phyloP scores from a whole-genome alignment of 1,140 invertebrate genomes.

The Eulimnadia texana region DNA sequence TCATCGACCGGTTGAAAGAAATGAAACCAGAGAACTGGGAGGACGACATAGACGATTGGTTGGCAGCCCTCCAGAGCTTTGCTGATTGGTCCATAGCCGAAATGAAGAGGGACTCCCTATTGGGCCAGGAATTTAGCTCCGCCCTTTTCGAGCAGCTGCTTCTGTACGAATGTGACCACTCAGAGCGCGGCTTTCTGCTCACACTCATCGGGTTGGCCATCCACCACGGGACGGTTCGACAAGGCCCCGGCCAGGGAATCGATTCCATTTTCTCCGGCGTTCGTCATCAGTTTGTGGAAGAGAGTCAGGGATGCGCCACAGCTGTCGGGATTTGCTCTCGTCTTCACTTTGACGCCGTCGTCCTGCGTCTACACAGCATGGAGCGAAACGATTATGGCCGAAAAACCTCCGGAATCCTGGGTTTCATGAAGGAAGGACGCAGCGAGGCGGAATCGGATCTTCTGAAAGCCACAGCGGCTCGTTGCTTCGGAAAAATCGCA shows the following conservation, averaged over 20 bases:
- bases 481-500: not conserved
- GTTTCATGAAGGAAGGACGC: conserved; percentile 6
- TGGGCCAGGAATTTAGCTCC: not conserved
- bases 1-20: not conserved
- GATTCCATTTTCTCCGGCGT: not conserved
- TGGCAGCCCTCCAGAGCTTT: not conserved
- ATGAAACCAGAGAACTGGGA: not conserved
- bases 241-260: conserved; percentile 3
- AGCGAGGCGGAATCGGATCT: conserved; percentile 3
- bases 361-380: conserved; percentile 1
- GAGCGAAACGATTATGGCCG: conserved; percentile 9
- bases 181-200: not conserved
- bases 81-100: not conserved
- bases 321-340: conserved; percentile 2
- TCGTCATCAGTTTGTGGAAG: not conserved
- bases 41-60: not conserved
- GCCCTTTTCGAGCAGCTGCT: not conserved
- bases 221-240: not conserved
- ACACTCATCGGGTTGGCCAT: not conserved
- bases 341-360: not conserved
- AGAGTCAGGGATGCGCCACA: conserved; percentile 2
- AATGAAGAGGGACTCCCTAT: not conserved
- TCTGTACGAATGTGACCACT: not conserved
- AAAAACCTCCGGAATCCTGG: not conserved
- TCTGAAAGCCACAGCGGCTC: conserved; percentile 1